Conservation (phyloP, 1,140 invertebrate genomes). For the Philotrypesis tridentata region DNA sequence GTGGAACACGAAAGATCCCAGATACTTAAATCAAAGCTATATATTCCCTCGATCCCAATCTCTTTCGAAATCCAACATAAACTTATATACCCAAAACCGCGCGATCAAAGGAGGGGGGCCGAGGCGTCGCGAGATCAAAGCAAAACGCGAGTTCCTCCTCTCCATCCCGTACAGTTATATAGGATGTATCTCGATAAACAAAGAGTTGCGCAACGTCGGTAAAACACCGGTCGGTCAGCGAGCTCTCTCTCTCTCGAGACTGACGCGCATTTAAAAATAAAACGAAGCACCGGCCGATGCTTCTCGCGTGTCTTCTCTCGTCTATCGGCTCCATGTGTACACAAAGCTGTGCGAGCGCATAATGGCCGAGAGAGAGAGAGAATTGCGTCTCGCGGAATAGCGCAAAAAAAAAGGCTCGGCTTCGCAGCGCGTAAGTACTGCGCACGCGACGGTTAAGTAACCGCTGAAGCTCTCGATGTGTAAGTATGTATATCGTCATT, state of each 20-base stretch:
- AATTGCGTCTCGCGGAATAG: too few relatives aligned
- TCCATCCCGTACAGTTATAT: too few relatives aligned
- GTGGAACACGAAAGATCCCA: too few relatives aligned
- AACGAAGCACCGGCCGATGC: neutral
- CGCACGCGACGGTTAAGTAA: neutral
- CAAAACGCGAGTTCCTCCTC: too few relatives aligned
- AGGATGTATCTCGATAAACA: constrained; percentile 41
- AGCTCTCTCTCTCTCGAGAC: too few relatives aligned
- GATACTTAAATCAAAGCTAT: too few relatives aligned
- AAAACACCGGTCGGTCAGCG: neutral
- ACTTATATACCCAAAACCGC: too few relatives aligned
- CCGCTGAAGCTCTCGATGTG: neutral
- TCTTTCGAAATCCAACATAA: too few relatives aligned
- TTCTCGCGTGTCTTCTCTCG: too few relatives aligned
- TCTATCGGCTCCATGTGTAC: neutral
- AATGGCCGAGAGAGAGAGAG: neutral
- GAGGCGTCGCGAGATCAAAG: neutral
- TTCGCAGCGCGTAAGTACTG: too few relatives aligned
- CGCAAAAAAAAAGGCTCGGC: neutral
- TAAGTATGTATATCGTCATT: too few relatives aligned
- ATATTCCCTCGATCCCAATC: too few relatives aligned
- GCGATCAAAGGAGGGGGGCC: neutral
- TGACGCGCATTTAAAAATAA: constrained; percentile 26
- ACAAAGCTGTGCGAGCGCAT: neutral
- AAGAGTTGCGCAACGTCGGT: constrained; percentile 24